Base-by-base conservation (phyloP, 2,797 vertebrate species). In the Chrysolophus pictus region DNA sequence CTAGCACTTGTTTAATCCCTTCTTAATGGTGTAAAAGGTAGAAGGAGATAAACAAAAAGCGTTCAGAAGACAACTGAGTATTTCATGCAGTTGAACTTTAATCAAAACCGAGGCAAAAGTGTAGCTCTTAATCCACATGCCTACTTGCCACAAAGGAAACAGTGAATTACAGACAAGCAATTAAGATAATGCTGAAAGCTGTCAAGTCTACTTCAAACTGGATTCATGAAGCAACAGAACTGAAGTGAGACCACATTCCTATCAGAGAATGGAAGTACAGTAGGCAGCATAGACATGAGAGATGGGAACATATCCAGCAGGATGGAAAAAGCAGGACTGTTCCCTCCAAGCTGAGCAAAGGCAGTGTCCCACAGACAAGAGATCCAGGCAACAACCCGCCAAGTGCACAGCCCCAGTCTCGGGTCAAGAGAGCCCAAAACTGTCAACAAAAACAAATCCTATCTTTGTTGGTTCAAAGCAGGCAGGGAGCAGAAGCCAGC, bases 371-470 rank as follows among this genome's bases (percentile, higher is more conserved):
- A 86, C 1, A 62, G 15, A 63, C n/a, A 62, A 79, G 53, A 82
- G 91, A 93, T 68, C 42, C 85, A 89, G 64, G 77, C 83, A 94
- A 92, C 87, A 92, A 53, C 91, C 89, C 94, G 92, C 85, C 89
- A 95, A 94, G 77, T 59, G 71, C 60, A 94, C 53, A 87, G 92
- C 78, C 71, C 93, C 87, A 88, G 73, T 33, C 80, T 91, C 92
- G 81, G 77, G 95, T 86, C 92, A 78, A 91, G 79, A 70, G 63
- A 91, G 84, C 47, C 77, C 85, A 93, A 90, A 95, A 95, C 44
- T 91, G 83, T 90, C 89, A 93, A 96, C 71, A 95, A 93, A 91
- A 96, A 70, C 74, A 95, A 94, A 92, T 88, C 65, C 87, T 84
- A 78, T 95, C 91, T 90, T 93, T 94, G 91, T 94, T 82, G 63